Conservation (phyloP, 1,140 invertebrate species). For the Leptinotarsa texana region DNA sequence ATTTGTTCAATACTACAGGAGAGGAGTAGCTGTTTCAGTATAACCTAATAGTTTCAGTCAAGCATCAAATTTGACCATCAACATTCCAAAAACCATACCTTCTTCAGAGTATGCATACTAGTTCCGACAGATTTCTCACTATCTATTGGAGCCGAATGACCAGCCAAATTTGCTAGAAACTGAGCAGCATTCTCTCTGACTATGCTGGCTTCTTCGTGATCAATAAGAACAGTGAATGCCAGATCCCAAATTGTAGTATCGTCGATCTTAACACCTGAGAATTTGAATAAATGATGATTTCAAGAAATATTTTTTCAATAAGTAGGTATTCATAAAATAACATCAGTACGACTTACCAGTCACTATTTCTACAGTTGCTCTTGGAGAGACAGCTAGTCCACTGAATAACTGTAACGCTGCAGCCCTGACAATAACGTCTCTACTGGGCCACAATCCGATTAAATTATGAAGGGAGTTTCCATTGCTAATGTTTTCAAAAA, state of each 20-base stretch:
- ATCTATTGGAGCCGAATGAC: conserved; percentile 7
- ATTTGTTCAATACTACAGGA: too few species aligned
- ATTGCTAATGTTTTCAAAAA: conserved; percentile 55
- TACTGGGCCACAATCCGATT: conserved; percentile 56
- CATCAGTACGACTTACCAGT: conserved; percentile 39
- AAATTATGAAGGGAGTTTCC: conserved; percentile 56
- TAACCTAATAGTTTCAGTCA: too few species aligned
- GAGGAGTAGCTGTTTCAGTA: too few species aligned
- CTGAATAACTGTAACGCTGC: conserved; percentile 59
- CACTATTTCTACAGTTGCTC: conserved; percentile 55
- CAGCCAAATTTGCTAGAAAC: conserved; percentile 52
- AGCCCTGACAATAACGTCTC: conserved; percentile 61
- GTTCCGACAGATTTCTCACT: conserved; percentile 4
- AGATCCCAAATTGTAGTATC: conserved; percentile 45
- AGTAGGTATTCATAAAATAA: too few species aligned
- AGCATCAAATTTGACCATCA: too few species aligned
- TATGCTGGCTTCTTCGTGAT: conserved; percentile 54
- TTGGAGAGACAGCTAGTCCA: conserved; percentile 54
- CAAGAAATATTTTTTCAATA: not conserved
- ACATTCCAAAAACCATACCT: not conserved
- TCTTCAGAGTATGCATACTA: conserved; percentile 8
- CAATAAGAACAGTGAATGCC: conserved; percentile 49
- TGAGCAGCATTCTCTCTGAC: conserved; percentile 55
- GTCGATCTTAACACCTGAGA: conserved; percentile 41
- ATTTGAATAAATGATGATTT: not conserved